phyloP scores from a whole-genome alignment of 2,888 invertebrate species.

The Coelogynopora nodosa region DNA sequence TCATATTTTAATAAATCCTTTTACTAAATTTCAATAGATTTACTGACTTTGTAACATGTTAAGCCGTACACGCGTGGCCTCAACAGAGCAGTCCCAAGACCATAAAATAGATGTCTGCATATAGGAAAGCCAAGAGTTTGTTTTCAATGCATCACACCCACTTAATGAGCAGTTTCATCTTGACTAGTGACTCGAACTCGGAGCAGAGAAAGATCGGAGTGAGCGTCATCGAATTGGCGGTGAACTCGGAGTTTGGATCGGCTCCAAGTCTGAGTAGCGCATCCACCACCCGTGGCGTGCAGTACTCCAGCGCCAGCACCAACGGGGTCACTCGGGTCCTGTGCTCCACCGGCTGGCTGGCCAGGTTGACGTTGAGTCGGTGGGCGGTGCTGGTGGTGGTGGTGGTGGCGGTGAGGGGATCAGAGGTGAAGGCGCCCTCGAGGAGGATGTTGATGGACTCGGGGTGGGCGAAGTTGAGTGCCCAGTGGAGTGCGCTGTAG shows the following conservation, averaged over 20 bases:
- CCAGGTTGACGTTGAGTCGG: neutral
- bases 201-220: slow-evolving; percentile 40
- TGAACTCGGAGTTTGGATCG: slow-evolving; percentile 38
- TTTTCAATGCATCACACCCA: too few relatives aligned
- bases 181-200: slow-evolving; percentile 36
- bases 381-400: neutral
- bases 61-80: too few relatives aligned
- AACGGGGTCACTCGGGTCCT: neutral
- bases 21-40: too few relatives aligned
- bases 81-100: too few relatives aligned
- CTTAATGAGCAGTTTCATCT: slow-evolving; percentile 3
- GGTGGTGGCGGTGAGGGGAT: too few relatives aligned
- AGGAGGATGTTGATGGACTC: neutral
- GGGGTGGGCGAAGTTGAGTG: neutral
- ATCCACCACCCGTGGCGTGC: slow-evolving; percentile 15
- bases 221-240: slow-evolving; percentile 30
- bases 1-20: too few relatives aligned
- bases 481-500: slow-evolving; percentile 4
- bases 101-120: too few relatives aligned
- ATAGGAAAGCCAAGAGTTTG: too few relatives aligned
- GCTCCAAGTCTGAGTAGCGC: neutral
- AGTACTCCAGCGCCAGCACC: slow-evolving; percentile 37
- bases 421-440: too few relatives aligned
- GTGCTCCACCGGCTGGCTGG: too few relatives aligned
- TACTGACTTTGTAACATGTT: too few relatives aligned